These are phyloP conservation scores for Pteruthius melanotis DNA, from an alignment of 2,113 vertebrate species.

Conservation along the genomic window DNA sequence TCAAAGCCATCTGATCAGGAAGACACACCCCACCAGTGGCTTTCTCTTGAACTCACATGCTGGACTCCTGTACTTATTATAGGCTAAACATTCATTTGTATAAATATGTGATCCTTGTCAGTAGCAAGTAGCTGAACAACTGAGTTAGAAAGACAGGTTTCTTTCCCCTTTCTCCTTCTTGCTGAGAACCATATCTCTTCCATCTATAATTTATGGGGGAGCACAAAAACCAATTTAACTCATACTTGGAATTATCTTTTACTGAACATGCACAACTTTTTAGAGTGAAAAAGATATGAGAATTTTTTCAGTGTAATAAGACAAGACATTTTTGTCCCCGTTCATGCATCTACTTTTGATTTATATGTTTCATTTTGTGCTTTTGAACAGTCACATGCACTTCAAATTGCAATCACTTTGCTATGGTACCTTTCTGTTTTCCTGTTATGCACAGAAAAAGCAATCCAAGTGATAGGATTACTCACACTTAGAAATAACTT, in stretches of 20 bases:
- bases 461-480: not conserved
- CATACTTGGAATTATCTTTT: not conserved
- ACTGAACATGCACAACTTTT: not conserved
- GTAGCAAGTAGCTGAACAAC: not conserved
- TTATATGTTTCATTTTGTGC: not conserved
- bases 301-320: not conserved
- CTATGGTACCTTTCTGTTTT: not conserved
- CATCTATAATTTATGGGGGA: not conserved
- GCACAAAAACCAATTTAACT: not conserved
- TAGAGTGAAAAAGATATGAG: not conserved
- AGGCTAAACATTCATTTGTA: not conserved
- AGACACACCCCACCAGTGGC: not conserved
- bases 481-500: not conserved
- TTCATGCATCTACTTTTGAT: not conserved
- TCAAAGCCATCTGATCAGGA: not conserved
- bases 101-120: not conserved
- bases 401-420: not conserved
- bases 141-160: not conserved
- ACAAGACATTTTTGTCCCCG: not conserved
- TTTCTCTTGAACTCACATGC: not conserved
- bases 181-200: not conserved
- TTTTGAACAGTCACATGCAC: not conserved
- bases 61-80: not conserved
- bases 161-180: not conserved
- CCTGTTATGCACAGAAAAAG: not conserved